Evolutionary conservation across 2,888 invertebrate species (phyloP).

Genomic region (Catocala fraxini): DNA sequence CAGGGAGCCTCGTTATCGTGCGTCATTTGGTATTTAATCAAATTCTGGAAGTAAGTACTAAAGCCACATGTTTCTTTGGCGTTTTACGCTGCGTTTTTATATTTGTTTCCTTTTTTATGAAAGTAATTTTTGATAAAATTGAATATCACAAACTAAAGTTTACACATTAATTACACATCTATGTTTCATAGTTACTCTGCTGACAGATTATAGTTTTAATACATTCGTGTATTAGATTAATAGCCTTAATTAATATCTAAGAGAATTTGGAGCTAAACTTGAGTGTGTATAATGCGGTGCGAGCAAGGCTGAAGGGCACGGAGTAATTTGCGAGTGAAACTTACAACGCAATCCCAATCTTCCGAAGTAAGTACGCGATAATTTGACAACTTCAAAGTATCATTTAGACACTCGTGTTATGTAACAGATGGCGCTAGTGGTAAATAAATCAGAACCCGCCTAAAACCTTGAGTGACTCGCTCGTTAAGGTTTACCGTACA

Average conservation of each 20-base stretch:
- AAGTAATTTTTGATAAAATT: neutral
- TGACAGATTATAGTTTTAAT: constrained; percentile 21
- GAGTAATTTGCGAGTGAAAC: constrained; percentile 47
- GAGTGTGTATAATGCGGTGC: constrained; percentile 24
- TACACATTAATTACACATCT: neutral
- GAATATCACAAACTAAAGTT: neutral
- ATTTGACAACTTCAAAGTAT: constrained; percentile 84
- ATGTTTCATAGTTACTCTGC: constrained; percentile 11
- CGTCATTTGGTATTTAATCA: constrained; percentile 20
- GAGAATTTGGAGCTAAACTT: constrained; percentile 32
- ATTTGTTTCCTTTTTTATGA: neutral
- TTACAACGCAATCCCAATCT: constrained; percentile 56
- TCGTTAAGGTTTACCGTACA: constrained; percentile 68
- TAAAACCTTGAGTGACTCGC: constrained; percentile 74
- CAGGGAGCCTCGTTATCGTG: constrained; percentile 10
- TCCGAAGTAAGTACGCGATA: constrained; percentile 71
- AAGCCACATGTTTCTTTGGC: constrained; percentile 7
- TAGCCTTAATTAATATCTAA: constrained; percentile 38
- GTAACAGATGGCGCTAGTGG: constrained; percentile 78
- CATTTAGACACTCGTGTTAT: constrained; percentile 74
- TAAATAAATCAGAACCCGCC: constrained; percentile 75
- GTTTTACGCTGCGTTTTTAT: neutral
- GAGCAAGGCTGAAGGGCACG: constrained; percentile 27
- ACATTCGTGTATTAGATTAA: constrained; percentile 30
- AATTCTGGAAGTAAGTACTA: constrained; percentile 8